phyloP scores from a whole-genome alignment of 2,113 vertebrate species.

The Passer montanus region DNA sequence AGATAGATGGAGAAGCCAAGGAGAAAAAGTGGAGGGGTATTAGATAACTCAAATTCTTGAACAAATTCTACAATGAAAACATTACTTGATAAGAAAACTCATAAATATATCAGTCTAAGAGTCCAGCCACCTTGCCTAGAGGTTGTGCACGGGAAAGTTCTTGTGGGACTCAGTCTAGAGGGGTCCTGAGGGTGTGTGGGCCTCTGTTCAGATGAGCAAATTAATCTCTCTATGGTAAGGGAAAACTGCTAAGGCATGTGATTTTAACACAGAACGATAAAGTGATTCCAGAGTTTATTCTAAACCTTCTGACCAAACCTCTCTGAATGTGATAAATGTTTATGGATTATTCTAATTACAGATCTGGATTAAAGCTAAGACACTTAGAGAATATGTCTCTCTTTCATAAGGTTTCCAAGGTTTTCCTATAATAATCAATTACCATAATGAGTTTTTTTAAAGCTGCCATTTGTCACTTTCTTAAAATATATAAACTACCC shows the following conservation, averaged over 20 bases:
- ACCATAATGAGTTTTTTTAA: slow-evolving; percentile 83
- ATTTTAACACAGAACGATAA: slow-evolving; percentile 64
- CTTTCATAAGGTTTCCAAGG: slow-evolving; percentile 74
- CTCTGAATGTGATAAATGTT: slow-evolving; percentile 77
- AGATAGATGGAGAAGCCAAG: background rate
- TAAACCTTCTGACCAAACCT: slow-evolving; percentile 60
- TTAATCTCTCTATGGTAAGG: slow-evolving; percentile 53
- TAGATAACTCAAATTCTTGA: background rate
- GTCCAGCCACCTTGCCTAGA: background rate
- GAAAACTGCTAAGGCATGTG: slow-evolving; percentile 55
- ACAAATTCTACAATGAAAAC: background rate
- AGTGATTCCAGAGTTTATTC: slow-evolving; percentile 53
- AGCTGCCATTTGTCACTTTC: slow-evolving; percentile 80
- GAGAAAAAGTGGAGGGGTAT: background rate
- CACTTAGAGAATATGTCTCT: slow-evolving; percentile 67
- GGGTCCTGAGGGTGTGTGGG: background rate
- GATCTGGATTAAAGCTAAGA: slow-evolving; percentile 75
- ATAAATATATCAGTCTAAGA: background rate
- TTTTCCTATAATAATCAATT: slow-evolving; percentile 81
- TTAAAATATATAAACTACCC: slow-evolving; percentile 80
- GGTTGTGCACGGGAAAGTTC: background rate
- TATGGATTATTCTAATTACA: slow-evolving; percentile 81
- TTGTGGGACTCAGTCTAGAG: background rate
- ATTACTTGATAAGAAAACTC: background rate
- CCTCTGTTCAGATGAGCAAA: slow-evolving; percentile 47